Conservation (phyloP, 1,140 invertebrate genomes). For the Meloidogyne exigua region DNA sequence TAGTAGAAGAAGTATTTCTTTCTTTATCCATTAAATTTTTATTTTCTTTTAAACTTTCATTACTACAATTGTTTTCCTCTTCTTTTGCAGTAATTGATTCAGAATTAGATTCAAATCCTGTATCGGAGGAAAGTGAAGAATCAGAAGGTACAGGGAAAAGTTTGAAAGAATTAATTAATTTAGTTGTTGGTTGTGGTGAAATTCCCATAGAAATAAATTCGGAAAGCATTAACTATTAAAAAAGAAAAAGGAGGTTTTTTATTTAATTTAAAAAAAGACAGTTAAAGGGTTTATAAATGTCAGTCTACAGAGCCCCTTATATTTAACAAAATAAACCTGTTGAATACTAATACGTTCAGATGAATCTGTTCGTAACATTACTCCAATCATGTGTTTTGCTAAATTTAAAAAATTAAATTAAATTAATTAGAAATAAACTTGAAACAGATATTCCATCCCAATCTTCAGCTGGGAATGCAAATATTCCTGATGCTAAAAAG, state of each 20-base stretch:
- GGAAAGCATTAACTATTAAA: neutral
- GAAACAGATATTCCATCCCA: constrained; percentile 87
- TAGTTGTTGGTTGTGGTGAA: neutral
- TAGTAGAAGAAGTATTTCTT: too few relatives aligned
- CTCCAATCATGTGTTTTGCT: constrained; percentile 86
- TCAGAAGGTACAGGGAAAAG: constrained; percentile 26
- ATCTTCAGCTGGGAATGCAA: constrained; percentile 90
- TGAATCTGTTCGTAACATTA: constrained; percentile 87
- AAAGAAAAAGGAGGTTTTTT: neutral
- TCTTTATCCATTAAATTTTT: neutral
- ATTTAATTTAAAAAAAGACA: too few relatives aligned
- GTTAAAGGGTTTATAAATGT: too few relatives aligned
- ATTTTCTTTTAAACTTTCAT: constrained; percentile 18
- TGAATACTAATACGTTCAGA: constrained; percentile 81
- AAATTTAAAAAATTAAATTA: constrained; percentile 24
- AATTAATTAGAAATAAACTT: constrained; percentile 65
- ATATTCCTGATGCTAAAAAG: constrained; percentile 72
- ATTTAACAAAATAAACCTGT: constrained; percentile 79
- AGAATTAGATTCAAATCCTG: constrained; percentile 23
- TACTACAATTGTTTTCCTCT: neutral
- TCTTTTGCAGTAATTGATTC: constrained; percentile 8
- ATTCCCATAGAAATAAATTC: neutral
- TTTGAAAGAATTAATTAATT: neutral
- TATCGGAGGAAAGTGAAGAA: constrained; percentile 33
- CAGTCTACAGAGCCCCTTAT: too few relatives aligned